Percentiles rank a stretch among this genome's conserved stretches.
These are phyloP conservation scores for Epizoanthus rinbou DNA, from an alignment of 92 coral and sea anemone genomes.

Conservation along the genomic window DNA sequence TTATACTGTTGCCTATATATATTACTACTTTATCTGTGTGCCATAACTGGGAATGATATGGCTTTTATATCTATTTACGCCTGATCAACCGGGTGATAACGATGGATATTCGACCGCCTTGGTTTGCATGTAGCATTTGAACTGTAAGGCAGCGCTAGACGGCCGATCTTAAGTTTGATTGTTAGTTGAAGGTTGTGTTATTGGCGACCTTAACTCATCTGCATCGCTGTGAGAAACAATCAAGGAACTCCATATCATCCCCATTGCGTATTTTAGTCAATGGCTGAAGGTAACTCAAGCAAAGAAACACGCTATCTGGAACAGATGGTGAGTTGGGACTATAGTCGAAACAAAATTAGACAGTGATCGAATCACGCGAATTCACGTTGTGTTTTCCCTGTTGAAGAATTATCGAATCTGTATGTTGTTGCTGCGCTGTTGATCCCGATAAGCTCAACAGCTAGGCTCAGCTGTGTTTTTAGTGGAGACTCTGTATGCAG, in stretches of 20 bases:
- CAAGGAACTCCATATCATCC: background rate
- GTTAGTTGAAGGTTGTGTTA: background rate
- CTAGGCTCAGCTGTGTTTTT: background rate
- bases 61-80: slow-evolving; percentile 7
- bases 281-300: slow-evolving; percentile 17
- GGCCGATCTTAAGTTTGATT: slow-evolving; percentile 11
- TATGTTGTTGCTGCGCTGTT: background rate
- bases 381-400: background rate
- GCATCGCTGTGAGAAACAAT: background rate
- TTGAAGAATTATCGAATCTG: background rate
- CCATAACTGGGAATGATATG: background rate
- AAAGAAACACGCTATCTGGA: background rate
- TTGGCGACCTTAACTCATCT: background rate
- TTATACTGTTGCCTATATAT: background rate
- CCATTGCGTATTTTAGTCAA: background rate
- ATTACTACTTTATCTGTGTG: background rate
- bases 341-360: background rate
- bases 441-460: background rate
- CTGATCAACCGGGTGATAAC: slow-evolving; percentile 27
- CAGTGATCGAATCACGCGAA: background rate
- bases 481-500: background rate
- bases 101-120: background rate
- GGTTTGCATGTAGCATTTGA: background rate
- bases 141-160: background rate
- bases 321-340: slow-evolving; percentile 28